Conservation (phyloP, 2,113 vertebrate genomes). For the Phrynocephalus versicolor region DNA sequence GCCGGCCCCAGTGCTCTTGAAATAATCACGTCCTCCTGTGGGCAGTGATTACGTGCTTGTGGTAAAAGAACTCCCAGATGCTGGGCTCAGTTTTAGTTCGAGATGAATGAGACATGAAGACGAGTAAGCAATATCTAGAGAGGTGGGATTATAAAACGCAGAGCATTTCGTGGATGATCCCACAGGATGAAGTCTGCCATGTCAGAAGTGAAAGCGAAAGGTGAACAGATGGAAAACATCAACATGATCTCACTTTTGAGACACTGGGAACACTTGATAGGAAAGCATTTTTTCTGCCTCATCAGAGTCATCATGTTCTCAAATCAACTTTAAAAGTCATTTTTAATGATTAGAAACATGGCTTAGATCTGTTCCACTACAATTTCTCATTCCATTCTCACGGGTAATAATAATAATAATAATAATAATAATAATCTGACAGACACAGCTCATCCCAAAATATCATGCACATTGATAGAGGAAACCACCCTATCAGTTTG, state of each 20-base stretch:
- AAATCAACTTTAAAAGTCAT: constrained; percentile 15
- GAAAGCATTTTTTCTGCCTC: constrained; percentile 15
- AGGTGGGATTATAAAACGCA: fast-evolving
- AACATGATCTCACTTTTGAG: background rate
- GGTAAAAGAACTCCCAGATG: background rate
- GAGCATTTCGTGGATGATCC: background rate
- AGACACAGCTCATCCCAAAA: background rate
- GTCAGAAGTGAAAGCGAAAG: constrained; percentile 45
- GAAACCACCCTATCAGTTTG: background rate
- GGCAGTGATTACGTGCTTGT: background rate
- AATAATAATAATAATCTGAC: background rate
- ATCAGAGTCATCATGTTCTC: background rate
- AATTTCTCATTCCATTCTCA: background rate
- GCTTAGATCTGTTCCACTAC: background rate
- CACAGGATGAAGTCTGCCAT: constrained; percentile 18
- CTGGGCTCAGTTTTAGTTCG: constrained; percentile 16
- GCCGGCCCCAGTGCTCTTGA: background rate
- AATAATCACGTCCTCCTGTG: background rate
- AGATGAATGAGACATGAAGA: background rate
- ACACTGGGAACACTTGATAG: constrained; percentile 11
- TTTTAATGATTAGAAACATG: background rate
- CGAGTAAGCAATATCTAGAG: background rate
- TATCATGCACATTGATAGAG: background rate
- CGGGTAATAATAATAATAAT: background rate
- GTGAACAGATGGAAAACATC: background rate